Percentiles rank a stretch among this genome's conserved stretches.
phyloP scores from a whole-genome alignment of 2,113 vertebrate genomes.

The Ptychochromis oligacanthus region DNA sequence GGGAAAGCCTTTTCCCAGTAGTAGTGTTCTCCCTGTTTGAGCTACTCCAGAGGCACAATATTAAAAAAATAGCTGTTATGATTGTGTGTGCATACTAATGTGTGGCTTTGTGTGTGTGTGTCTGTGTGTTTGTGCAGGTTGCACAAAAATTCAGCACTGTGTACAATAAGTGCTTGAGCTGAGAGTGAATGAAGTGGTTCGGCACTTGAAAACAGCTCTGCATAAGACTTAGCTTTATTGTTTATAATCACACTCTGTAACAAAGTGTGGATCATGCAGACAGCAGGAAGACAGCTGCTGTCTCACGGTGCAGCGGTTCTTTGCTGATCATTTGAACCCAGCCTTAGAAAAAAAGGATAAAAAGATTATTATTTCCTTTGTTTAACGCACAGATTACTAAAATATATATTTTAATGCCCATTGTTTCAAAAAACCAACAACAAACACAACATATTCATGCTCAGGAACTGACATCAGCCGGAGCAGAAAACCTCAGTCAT shows the following conservation, averaged over 20 bases:
- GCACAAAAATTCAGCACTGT: constrained; percentile 39
- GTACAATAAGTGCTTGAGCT: constrained; percentile 55
- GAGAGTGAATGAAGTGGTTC: constrained; percentile 28
- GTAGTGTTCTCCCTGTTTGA: constrained; percentile 4
- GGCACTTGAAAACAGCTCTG: constrained; percentile 49
- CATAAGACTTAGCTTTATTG: constrained; percentile 13
- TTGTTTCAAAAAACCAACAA: constrained; percentile 37
- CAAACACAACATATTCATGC: constrained; percentile 44
- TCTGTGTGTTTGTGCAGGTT: constrained; percentile 57
- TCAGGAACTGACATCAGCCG: constrained; percentile 52
- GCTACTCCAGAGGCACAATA: constrained; percentile 16
- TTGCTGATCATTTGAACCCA: constrained; percentile 6
- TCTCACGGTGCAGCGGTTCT: neutral
- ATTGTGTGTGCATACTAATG: constrained; percentile 9
- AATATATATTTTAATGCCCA: constrained; percentile 16
- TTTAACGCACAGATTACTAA: neutral
- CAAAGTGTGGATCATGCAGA: constrained; percentile 18
- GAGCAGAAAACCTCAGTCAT: constrained; percentile 64
- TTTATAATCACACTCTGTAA: constrained; percentile 39
- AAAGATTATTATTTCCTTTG: constrained; percentile 16
- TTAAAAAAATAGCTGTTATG: constrained; percentile 40
- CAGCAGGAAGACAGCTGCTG: neutral
- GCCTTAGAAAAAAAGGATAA: neutral
- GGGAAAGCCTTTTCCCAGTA: neutral
- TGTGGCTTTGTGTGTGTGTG: neutral